These are phyloP conservation scores for Doryteuthis pealeii DNA, from an alignment of 1,140 invertebrate genomes.

Conservation along the genomic window DNA sequence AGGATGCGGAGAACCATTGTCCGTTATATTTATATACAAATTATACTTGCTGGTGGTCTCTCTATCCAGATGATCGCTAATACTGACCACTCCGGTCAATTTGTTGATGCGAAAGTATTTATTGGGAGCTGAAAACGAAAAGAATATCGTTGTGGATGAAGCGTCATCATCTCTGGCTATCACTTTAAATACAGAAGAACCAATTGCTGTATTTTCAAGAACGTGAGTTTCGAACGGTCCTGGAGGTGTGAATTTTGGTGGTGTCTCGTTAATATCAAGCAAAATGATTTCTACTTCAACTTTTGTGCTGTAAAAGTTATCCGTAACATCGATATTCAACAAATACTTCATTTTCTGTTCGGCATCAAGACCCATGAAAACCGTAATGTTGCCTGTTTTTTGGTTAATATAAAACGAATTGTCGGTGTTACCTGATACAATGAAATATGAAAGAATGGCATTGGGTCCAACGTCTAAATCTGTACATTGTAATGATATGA, in stretches of 20 bases:
- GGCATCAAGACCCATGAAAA: neutral
- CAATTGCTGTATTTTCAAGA: conserved; percentile 71
- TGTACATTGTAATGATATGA: conserved; percentile 30
- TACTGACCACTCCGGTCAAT: neutral
- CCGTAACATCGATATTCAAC: conserved; percentile 68
- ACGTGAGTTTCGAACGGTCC: conserved; percentile 81
- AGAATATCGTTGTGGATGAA: neutral
- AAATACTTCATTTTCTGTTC: neutral
- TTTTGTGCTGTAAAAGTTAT: conserved; percentile 71
- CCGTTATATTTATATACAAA: neutral
- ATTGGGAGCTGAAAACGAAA: neutral
- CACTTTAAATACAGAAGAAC: conserved; percentile 60
- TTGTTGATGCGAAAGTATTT: neutral
- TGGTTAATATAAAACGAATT: conserved; percentile 12
- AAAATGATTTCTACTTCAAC: conserved; percentile 64
- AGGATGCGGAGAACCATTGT: neutral
- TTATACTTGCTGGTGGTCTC: neutral
- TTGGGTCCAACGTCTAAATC: conserved; percentile 34
- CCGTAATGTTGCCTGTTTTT: neutral
- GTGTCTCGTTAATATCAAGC: conserved; percentile 90
- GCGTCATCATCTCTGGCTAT: conserved; percentile 47
- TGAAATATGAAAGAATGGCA: conserved; percentile 26
- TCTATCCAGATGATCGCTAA: neutral
- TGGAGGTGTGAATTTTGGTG: conserved; percentile 78
- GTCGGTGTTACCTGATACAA: conserved; percentile 27